These are phyloP conservation scores for Paradisaea rubra DNA, from an alignment of 2,113 vertebrate genomes.

Conservation along the genomic window DNA sequence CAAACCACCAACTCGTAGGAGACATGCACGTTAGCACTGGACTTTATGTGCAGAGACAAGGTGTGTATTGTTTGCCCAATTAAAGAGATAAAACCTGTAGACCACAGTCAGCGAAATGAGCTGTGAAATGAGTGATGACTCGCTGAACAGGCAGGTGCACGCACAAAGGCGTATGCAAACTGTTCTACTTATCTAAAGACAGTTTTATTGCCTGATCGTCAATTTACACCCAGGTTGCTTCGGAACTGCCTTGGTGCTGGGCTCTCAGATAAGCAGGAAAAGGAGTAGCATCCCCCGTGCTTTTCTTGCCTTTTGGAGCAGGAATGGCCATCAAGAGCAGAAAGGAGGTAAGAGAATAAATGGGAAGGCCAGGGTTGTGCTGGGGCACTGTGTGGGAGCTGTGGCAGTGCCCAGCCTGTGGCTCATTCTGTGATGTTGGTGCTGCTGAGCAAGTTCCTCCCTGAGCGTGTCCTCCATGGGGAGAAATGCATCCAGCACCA, in stretches of 20 bases:
- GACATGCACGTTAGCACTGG: constrained; percentile 11
- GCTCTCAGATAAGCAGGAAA: background rate
- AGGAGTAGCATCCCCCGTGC: background rate
- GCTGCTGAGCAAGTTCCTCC: background rate
- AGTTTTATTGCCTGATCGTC: constrained; percentile 45
- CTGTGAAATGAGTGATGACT: constrained; percentile 56
- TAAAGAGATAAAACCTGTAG: constrained; percentile 52
- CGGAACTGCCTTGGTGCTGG: background rate
- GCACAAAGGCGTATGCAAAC: constrained; percentile 27
- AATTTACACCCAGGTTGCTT: background rate
- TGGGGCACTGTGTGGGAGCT: background rate
- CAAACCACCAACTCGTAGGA: background rate
- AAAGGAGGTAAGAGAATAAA: background rate
- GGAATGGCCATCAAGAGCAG: background rate
- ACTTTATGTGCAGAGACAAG: constrained; percentile 41
- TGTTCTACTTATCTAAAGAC: constrained; percentile 18
- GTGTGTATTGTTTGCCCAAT: constrained; percentile 57
- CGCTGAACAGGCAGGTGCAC: constrained; percentile 33
- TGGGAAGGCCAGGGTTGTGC: background rate
- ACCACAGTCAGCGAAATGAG: constrained; percentile 42
- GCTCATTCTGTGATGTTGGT: background rate
- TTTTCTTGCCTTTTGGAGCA: background rate
- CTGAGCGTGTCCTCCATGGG: rapidly evolving
- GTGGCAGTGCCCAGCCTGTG: background rate
- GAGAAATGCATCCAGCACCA: background rate